These are phyloP conservation scores for Entosphenus tridentatus DNA, from an alignment of 2,113 vertebrate species.

Conservation along the genomic window DNA sequence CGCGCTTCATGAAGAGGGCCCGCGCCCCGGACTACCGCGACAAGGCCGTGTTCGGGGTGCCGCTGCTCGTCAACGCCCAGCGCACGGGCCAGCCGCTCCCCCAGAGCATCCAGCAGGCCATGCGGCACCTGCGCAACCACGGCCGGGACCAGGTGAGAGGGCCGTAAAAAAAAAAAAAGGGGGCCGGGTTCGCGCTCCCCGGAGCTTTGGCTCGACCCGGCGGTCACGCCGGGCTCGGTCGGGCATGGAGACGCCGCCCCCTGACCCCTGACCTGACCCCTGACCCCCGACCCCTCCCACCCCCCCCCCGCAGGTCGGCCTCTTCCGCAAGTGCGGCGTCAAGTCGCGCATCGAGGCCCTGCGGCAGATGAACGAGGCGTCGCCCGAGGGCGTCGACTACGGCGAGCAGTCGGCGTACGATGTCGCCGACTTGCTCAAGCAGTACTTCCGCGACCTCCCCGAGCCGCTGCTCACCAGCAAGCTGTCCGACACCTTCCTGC, in stretches of 20 bases:
- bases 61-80: slow-evolving; percentile 34
- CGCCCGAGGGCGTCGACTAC: slow-evolving; percentile 25
- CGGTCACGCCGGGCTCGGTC: too few relatives aligned
- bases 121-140: slow-evolving; percentile 34
- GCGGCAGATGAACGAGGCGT: slow-evolving; percentile 43
- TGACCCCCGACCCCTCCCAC: too few relatives aligned
- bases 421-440: slow-evolving; percentile 66
- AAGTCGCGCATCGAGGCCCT: slow-evolving; percentile 53
- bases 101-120: slow-evolving; percentile 36
- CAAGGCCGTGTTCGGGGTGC: slow-evolving; percentile 44
- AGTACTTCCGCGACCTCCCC: slow-evolving; percentile 60
- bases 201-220: too few relatives aligned
- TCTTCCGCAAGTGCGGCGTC: slow-evolving; percentile 53
- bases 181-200: too few relatives aligned
- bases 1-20: slow-evolving; percentile 32
- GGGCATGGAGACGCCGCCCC: too few relatives aligned
- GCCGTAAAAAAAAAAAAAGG: too few relatives aligned
- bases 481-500: slow-evolving; percentile 50
- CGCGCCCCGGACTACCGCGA: slow-evolving; percentile 32
- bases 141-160: slow-evolving; percentile 41
- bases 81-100: slow-evolving; percentile 38
- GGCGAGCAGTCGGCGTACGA: slow-evolving; percentile 51
- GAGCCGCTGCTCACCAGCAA: slow-evolving; percentile 48
- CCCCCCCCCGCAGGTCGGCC: slow-evolving; percentile 28
- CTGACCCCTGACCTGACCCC: too few relatives aligned